Evolutionary conservation across 2,888 invertebrate genomes (phyloP), one percentile per base, ranked within the genome.

Genomic region (Drosophila neoperkinsi): DNA sequence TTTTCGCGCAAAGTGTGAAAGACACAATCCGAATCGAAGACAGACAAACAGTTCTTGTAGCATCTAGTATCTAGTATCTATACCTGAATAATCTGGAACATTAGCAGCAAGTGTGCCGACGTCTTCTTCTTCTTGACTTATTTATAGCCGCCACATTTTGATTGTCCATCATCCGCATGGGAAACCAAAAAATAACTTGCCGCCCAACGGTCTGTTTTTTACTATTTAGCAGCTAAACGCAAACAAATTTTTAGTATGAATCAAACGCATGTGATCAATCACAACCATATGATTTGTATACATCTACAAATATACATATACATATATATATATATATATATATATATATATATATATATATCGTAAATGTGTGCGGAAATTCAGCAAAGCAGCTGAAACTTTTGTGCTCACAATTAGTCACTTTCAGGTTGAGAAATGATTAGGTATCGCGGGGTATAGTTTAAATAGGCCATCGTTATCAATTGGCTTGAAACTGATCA

Each of bases 141-240:
- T 68, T 69, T 58, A 52, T 51, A 68, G 67, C 13, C n/a, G 13
- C 60, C 41, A 31, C 3, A 43, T 31, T 31, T 43, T 30, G 10
- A 11, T 21, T 16, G 10, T 41, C 10, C 21, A 6, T 9, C 56
- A 30, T 25, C 21, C 34, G 30, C 38, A 30, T 30, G 55, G 25
- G n/a, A 38, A 38, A n/a, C 25, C 5, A 16, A n/a, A 49, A 34
- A 49, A 34, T 10, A 4, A 33, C 36, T 30, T 56, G 28, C 7
- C 18, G 4, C 36, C 11, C 28, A n/a, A n/a, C 31, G 21, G 13
- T 52, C 30, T 43, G 2, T 9, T 36, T 4, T 46, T 25, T 16
- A 25, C 38, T 53, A 65, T 49, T 67, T 67, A 55, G 38, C 66
- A 16, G 21, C 36, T 16, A n/a, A 64, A 36, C 9, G 36, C 16